A percentile compares a stretch with the other conserved stretches of the same genome.
Evolutionary conservation across 2,113 vertebrate species (phyloP).

Genomic region (Passer domesticus): DNA sequence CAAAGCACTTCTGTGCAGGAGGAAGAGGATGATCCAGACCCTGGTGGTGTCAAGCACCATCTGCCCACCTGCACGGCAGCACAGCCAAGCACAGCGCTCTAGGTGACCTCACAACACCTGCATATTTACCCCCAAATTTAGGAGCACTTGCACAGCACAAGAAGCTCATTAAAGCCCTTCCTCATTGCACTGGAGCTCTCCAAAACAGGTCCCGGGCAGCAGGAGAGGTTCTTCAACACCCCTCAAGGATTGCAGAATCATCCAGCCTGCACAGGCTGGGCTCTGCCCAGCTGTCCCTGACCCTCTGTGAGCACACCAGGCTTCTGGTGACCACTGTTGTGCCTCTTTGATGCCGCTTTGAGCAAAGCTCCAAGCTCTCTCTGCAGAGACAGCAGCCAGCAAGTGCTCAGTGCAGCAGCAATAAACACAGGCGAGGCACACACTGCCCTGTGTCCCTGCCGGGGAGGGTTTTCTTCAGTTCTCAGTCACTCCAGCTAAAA

Average conservation of each 20-base stretch:
- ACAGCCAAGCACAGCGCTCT: background rate
- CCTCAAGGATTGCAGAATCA: background rate
- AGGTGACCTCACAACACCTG: conserved; percentile 28
- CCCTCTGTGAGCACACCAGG: background rate
- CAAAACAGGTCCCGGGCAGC: background rate
- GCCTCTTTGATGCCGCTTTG: background rate
- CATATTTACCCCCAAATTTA: background rate
- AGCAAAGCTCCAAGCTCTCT: background rate
- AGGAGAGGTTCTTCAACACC: background rate
- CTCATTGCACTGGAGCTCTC: background rate
- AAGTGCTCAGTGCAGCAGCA: background rate
- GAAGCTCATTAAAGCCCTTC: background rate
- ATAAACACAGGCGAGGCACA: background rate
- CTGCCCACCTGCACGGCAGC: background rate
- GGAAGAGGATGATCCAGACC: background rate
- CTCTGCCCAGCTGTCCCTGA: background rate
- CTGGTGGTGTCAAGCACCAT: background rate
- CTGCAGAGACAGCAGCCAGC: background rate
- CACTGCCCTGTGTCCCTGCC: background rate
- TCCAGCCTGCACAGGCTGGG: background rate
- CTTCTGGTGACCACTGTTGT: background rate
- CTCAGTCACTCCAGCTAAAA: background rate
- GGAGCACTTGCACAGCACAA: background rate
- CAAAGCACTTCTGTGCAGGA: background rate
- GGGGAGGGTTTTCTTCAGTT: background rate